These are phyloP conservation scores for Myanophis thanlyinensis DNA, from an alignment of 2,113 vertebrate species.

Conservation along the genomic window DNA sequence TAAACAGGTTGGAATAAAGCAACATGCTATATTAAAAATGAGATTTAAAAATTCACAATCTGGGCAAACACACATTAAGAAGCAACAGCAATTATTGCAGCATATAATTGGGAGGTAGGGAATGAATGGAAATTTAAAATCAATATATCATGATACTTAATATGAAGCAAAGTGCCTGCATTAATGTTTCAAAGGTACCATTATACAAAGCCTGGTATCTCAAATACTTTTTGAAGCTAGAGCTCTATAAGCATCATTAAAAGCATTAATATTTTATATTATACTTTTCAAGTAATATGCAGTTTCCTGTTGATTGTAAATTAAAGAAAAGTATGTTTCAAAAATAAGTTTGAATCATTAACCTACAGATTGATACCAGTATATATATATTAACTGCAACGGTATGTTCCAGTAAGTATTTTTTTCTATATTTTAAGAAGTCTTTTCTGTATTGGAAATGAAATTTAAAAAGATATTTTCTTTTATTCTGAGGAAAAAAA, in stretches of 20 bases:
- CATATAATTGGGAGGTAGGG: background rate
- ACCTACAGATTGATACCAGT: constrained; percentile 27
- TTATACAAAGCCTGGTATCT: constrained; percentile 43
- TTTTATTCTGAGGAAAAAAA: background rate
- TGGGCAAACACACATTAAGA: constrained; percentile 6
- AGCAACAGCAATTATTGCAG: background rate
- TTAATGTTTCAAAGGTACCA: constrained; percentile 40
- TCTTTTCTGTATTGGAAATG: background rate
- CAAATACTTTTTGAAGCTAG: constrained; percentile 47
- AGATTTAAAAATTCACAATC: background rate
- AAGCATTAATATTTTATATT: constrained; percentile 55
- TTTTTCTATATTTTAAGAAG: background rate
- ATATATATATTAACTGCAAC: background rate
- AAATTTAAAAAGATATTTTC: background rate
- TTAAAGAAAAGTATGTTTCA: constrained; percentile 25
- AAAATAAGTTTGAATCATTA: constrained; percentile 32
- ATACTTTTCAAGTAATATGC: constrained; percentile 40
- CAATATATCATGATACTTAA: constrained; percentile 23
- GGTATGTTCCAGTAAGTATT: background rate
- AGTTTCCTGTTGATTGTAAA: constrained; percentile 33
- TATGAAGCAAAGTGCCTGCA: constrained; percentile 45
- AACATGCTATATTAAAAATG: constrained; percentile 39
- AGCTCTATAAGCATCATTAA: constrained; percentile 31
- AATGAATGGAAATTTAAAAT: background rate
- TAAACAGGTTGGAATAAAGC: constrained; percentile 6